A percentile compares a stretch with the other conserved stretches of the same genome.
phyloP scores from a whole-genome alignment of 2,888 invertebrate genomes.

The Hyposoter dolosus region DNA sequence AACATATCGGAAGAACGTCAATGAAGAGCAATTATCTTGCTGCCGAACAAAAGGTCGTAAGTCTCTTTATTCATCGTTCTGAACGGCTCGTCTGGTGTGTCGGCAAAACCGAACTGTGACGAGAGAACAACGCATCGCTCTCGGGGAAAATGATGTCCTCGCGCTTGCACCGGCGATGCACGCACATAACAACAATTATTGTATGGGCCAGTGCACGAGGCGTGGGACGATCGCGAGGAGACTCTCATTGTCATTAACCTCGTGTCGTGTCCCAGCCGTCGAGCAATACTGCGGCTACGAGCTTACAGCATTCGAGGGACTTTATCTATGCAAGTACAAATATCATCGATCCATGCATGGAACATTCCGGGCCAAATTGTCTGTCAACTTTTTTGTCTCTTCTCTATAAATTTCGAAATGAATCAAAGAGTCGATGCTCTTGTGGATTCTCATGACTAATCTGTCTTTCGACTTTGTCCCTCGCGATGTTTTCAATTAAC shows the following conservation, averaged over 20 bases:
- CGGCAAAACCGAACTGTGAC: constrained; percentile 13
- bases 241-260: constrained; percentile 76
- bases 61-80: not conserved
- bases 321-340: constrained; percentile 27
- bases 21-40: not conserved
- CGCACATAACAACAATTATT: constrained; percentile 71
- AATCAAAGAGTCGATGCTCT: not conserved
- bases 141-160: constrained; percentile 64
- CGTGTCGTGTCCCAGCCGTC: constrained; percentile 60
- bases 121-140: constrained; percentile 30
- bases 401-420: not conserved
- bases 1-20: not conserved
- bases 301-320: constrained; percentile 33
- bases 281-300: constrained; percentile 16
- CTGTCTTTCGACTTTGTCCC: not conserved
- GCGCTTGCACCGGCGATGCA: constrained; percentile 51
- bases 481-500: not conserved
- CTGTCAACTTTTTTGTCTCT: not conserved
- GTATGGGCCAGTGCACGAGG: constrained; percentile 75
- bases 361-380: not conserved
- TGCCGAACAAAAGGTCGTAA: not conserved
- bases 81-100: not conserved
- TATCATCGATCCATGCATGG: not conserved
- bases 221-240: constrained; percentile 73
- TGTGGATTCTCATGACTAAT: not conserved